Base-by-base conservation (phyloP, 2,797 vertebrate genomes). In the Enteromius radiatus region DNA sequence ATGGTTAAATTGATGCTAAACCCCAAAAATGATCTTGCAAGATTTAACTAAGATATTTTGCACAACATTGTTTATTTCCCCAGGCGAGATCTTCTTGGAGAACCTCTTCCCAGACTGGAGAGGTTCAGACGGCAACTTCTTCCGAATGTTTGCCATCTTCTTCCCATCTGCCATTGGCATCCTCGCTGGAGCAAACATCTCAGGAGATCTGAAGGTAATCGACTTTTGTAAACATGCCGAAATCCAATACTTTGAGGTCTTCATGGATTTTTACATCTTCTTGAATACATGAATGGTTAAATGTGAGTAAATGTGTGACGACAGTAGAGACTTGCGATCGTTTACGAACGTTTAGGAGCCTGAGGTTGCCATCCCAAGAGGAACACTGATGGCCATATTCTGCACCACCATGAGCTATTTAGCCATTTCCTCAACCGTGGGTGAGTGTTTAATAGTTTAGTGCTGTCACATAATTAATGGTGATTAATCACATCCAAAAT, bases 121-220 rank as follows among this genome's bases (percentile, higher is more conserved):
- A 83, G 90, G 85, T 4, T 2, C 77, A 17, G 28, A 90, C 0
- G 80, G 85, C 1, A 79, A 64, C 82, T 96, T 96, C 86, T 95
- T 95, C 76, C 75, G 88, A 52, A 93, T 94, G 92, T 96, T 96
- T 86, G 92, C 94, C 78, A 94, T 95, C 86, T 95, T 96, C 85
- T 96, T 96, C 85, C 95, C 93, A 10, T 95, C 93, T 1, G 91
- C 93, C 76, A 95, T 93, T 23, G 93, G 94, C 23, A 92, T 95
- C 81, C 86, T 96, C 65, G 92, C 92, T 26, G 93, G 94, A 10
- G 94, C 91, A 81, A 95, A 92, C 86, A 95, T 95, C 83, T 95
- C 92, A 59, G 94, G 95, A 81, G 94, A 95, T 68, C 90, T 96
- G 6, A 95, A 94, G 89, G 94, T 96, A 87, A 28, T 23, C 59